Evolutionary conservation across 2,797 vertebrate species (phyloP).

Genomic region (Falco peregrinus): DNA sequence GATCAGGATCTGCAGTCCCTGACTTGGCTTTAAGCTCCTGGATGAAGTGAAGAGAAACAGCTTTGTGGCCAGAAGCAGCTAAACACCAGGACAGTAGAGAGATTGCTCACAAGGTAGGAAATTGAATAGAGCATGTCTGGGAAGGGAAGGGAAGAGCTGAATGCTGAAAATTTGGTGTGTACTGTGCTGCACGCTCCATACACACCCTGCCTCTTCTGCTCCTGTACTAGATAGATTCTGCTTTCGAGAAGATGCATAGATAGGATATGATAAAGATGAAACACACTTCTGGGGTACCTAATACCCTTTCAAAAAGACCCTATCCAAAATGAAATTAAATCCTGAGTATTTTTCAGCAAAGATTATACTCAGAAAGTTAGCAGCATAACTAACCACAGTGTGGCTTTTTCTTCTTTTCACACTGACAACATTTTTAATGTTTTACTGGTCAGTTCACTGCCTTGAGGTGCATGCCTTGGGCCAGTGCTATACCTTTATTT

Average conservation of each 20-base stretch:
- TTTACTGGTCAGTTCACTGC: background rate
- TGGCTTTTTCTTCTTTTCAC: background rate
- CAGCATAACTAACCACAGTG: background rate
- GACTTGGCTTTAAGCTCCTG: background rate
- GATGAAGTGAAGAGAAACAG: background rate
- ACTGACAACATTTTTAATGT: background rate
- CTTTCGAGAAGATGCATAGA: background rate
- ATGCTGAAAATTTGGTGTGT: background rate
- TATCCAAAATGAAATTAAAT: background rate
- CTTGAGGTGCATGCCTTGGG: background rate
- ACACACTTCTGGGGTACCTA: background rate
- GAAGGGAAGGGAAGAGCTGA: background rate
- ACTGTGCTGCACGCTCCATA: background rate
- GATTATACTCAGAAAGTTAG: background rate
- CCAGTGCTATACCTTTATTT: background rate
- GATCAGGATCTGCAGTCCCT: background rate
- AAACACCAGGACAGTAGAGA: background rate
- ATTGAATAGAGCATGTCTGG: background rate
- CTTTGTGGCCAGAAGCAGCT: background rate
- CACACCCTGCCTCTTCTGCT: background rate
- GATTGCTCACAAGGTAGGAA: constrained; percentile 8
- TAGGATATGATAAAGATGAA: background rate
- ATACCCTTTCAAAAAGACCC: background rate
- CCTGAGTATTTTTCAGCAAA: background rate
- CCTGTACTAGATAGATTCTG: background rate